A percentile compares a stretch with the other conserved stretches of the same genome.
Conservation (phyloP, 2,113 vertebrate species). For the Ranitomeya imitator region DNA sequence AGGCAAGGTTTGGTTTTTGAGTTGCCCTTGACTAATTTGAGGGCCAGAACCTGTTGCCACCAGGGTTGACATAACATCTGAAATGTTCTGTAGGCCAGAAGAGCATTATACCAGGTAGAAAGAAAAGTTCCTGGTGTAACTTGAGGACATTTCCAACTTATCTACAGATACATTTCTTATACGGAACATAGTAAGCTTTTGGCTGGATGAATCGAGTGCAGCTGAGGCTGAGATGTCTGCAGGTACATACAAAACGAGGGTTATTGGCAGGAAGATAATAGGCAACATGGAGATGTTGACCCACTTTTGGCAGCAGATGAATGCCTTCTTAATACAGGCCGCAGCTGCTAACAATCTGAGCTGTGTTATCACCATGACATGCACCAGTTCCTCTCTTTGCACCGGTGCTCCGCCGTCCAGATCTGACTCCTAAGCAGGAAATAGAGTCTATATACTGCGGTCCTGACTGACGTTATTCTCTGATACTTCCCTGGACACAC, state of each 20-base stretch:
- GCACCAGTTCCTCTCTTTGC: neutral
- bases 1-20: too few relatives aligned
- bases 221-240: slow-evolving; percentile 3
- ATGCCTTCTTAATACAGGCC: slow-evolving; percentile 14
- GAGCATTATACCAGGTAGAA: neutral
- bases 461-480: neutral
- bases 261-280: slow-evolving; percentile 21
- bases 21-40: too few relatives aligned
- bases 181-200: neutral
- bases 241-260: neutral
- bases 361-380: slow-evolving; percentile 8
- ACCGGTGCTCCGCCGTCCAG: neutral
- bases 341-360: slow-evolving; percentile 31
- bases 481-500: neutral
- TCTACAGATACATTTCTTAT: neutral
- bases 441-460: neutral
- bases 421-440: neutral
- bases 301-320: slow-evolving; percentile 10
- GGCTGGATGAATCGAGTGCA: neutral
- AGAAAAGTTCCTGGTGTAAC: neutral
- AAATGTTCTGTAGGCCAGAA: too few relatives aligned
- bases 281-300: neutral
- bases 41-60: too few relatives aligned
- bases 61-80: too few relatives aligned
- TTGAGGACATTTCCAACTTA: neutral